Conservation (phyloP, 2,113 vertebrate genomes). For the Aphyosemion australe region DNA sequence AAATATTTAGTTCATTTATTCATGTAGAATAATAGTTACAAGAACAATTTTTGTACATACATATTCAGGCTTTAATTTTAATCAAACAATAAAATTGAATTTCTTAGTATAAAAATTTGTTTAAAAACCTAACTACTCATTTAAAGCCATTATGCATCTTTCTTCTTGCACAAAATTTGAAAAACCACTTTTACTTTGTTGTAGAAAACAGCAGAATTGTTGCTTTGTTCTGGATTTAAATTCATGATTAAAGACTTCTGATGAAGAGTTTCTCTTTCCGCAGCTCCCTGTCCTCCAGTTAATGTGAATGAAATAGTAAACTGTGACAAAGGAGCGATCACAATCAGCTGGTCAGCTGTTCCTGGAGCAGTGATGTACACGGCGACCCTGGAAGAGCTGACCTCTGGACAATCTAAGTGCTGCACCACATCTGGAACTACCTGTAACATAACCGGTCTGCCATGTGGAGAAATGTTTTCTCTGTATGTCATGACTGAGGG, state of each 20-base stretch:
- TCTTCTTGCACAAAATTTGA: too few species aligned
- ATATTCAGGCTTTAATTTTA: too few species aligned
- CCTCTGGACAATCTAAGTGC: slow-evolving; percentile 42
- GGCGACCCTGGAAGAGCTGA: slow-evolving; percentile 60
- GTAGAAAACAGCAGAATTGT: background rate
- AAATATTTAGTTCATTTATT: too few species aligned
- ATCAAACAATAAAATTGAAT: too few species aligned
- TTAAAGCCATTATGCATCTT: too few species aligned
- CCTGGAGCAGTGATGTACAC: slow-evolving; percentile 70
- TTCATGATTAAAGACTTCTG: too few species aligned
- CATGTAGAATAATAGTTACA: too few species aligned
- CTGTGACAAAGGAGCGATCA: slow-evolving; percentile 62
- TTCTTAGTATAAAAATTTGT: too few species aligned
- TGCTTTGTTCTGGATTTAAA: too few species aligned
- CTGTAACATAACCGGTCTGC: slow-evolving; percentile 71
- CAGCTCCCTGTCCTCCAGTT: slow-evolving; percentile 79
- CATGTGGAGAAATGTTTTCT: slow-evolving; percentile 74
- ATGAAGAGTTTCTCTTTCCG: background rate
- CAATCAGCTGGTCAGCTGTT: slow-evolving; percentile 67
- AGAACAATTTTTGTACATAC: too few species aligned
- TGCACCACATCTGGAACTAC: slow-evolving; percentile 55
- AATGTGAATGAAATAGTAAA: slow-evolving; percentile 33
- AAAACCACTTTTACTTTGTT: too few species aligned
- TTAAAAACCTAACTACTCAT: too few species aligned
- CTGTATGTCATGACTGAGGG: slow-evolving; percentile 74